Base-by-base conservation (phyloP, 2,888 invertebrate genomes). In the Cephus rjabovi region DNA sequence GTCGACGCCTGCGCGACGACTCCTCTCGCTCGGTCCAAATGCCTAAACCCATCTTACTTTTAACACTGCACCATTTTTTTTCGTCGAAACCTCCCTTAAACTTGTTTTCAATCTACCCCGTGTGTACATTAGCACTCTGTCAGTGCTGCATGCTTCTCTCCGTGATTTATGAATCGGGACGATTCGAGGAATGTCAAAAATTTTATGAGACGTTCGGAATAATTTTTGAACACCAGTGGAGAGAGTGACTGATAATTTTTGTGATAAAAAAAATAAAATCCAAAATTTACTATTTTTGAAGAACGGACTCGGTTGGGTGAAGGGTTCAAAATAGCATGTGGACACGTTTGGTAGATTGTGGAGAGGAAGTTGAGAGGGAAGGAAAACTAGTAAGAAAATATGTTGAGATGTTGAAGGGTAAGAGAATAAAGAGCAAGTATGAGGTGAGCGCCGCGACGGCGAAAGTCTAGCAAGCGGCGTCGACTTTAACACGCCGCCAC, bases 1-100 rank as follows among this genome's bases (percentile, higher is more conserved):
- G 84, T 87, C 84, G 83, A 87, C 91, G 89, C 90, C 90, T 84
- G 89, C 90, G 89, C 89, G 77, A 73, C 15, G 34, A 75, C 77
- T 77, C 81, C 56, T 75, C 76, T 69, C 76, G 74, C 75, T 78
- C 69, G 56, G 81, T 23, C 56, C 56, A 56, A 56, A 56, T 56
- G 56, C 56, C 56, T 23, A 56, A 56, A 23, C 23, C 23, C 23
- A 9, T 23, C 56, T 56, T 56, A 56, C 56, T 56, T 23, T 56
- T 23, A 56, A 56, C 9, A 56, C 23, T 6, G 23, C 9, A 23
- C 15, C 56, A 56, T 56, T 56, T 23, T 56, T 56, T 56, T 56
- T 9, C 56, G 23, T 9, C 23, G 23, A 56, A 56, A 23, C 23
- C 23, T 56, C 23, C 23, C 56, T 56, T 23, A 23, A 9, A 23